Base-by-base conservation (phyloP, 2,113 vertebrate species). In the Alces alces region DNA sequence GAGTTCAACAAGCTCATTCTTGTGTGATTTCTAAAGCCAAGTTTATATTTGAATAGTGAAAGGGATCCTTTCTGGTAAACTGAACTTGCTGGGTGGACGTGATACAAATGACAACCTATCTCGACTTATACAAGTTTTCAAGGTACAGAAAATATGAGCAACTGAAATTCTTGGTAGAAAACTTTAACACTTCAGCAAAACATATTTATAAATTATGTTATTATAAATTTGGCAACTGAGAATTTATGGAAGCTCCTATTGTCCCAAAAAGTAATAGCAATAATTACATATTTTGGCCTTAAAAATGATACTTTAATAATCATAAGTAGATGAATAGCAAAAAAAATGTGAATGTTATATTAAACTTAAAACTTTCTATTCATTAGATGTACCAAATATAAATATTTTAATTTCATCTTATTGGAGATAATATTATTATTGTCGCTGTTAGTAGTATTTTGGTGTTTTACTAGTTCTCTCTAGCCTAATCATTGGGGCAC, bases 1-100 rank as follows among this genome's bases (percentile, higher is more conserved):
- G 94, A 96, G 47, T 95, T 86, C 39, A 89, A 78, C 97, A 98
- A 96, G 97, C 86, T 95, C 61, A 55, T 89, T 97, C 97, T 97
- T 97, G 96, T 93, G 89, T 79, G 45, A 93, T 96, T 97, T 96
- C 88, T 93, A 93, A 89, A 95, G 91, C 93, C 78, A 91, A 86
- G 64, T 86, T 93, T 58, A 58, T 50, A 89, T 97, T 43, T 89
- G 52, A 97, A 83, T 96, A 87, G 52, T 33, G n/a, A 97, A 89
- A 93, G 17, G 61, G 27, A 91, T 86, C 25, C 60, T 95, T 98
- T 96, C 97, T 87, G 95, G 85, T 95, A 95, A 97, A 97, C 89
- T 90, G 83, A 76, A 89, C 82, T 93, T 86, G n/a, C 93, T 91
- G 25, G 19, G 8, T 86, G 33, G 85, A 98, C 66, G 54, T 58